Evolutionary conservation across 1,140 invertebrate species (phyloP).

Genomic region (Caenorhabditis latens): DNA sequence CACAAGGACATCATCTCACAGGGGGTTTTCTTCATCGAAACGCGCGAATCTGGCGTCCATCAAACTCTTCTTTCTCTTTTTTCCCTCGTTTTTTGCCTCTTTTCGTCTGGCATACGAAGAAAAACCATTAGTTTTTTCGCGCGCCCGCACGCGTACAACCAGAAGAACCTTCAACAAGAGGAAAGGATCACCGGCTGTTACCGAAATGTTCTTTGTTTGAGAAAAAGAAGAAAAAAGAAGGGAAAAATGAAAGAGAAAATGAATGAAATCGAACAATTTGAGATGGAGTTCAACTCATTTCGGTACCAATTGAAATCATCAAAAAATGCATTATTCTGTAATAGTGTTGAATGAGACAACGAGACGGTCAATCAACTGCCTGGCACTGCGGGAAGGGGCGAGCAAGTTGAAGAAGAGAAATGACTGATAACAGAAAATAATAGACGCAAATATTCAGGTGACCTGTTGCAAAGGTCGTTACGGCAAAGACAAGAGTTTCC

Average conservation of each 20-base stretch:
- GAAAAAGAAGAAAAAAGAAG: slow-evolving; percentile 13
- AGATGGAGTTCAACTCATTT: neutral
- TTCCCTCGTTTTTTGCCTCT: neutral
- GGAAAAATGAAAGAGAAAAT: neutral
- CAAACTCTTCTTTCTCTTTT: slow-evolving; percentile 40
- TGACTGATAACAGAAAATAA: slow-evolving; percentile 14
- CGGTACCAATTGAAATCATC: neutral
- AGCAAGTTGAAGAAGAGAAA: neutral
- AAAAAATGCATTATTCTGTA: neutral
- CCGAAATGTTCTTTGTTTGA: slow-evolving; percentile 48
- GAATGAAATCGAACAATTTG: neutral
- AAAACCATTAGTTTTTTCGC: slow-evolving; percentile 55
- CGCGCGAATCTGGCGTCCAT: slow-evolving; percentile 48
- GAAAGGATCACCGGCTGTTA: slow-evolving; percentile 23
- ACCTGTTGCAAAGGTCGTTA: slow-evolving; percentile 4
- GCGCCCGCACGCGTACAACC: slow-evolving; percentile 23
- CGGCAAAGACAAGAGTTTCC: neutral
- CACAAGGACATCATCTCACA: slow-evolving; percentile 2
- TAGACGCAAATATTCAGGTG: slow-evolving; percentile 39
- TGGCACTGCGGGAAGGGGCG: slow-evolving; percentile 31
- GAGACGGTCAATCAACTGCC: slow-evolving; percentile 22
- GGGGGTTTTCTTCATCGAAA: neutral
- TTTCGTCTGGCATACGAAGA: slow-evolving; percentile 3
- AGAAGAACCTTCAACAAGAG: slow-evolving; percentile 35
- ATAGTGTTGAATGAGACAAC: slow-evolving; percentile 30